Evolutionary conservation across 1,140 invertebrate species (phyloP), one percentile per base, ranked within the genome.

Genomic region (Bombus cullumanus): DNA sequence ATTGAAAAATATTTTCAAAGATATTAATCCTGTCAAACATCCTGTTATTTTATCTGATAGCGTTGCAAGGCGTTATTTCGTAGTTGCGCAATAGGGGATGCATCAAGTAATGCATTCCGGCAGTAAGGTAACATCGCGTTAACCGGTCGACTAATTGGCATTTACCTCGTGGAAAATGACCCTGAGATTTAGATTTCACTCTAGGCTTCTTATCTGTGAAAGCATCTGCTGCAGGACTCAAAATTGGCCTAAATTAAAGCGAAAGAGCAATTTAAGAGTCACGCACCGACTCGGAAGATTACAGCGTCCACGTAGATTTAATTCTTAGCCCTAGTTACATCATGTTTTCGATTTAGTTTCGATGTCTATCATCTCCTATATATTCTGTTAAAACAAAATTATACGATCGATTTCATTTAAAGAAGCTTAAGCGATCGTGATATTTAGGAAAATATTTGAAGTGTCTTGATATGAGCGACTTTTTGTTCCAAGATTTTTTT

Each of bases 111-210:
- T 91, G 69, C 59, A 90, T 77, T 90, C 57, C 64, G 71, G 83
- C 43, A 81, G 85, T 64, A 80, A 86, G 71, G 89, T 81, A 91
- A 90, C 92, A 88, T 71, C 80, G 83, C 77, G 91, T 89, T 93
- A 93, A 93, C 88, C 85, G 90, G 88, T 87, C 59, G 85, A n/a
- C 86, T 92, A 92, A 93, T 93, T 93, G 91, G 82, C 91, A 93
- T 93, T 93, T 93, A 92, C 81, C 86, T 86, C 86, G 85, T 82
- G 83, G 90, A 92, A 93, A 92, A 92, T 93, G 84, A 90, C 85
- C 86, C 91, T 88, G 69, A 81, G 74, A 88, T 90, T 88, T 89
- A 87, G 78, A 90, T 69, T 68, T 86, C 74, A 73, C 81, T 76
- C 25, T 13, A 57, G 68, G 86, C 64, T 85, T 72, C 77, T 73